phyloP scores from a whole-genome alignment of 2,113 vertebrate genomes.

The Euleptes europaea region DNA sequence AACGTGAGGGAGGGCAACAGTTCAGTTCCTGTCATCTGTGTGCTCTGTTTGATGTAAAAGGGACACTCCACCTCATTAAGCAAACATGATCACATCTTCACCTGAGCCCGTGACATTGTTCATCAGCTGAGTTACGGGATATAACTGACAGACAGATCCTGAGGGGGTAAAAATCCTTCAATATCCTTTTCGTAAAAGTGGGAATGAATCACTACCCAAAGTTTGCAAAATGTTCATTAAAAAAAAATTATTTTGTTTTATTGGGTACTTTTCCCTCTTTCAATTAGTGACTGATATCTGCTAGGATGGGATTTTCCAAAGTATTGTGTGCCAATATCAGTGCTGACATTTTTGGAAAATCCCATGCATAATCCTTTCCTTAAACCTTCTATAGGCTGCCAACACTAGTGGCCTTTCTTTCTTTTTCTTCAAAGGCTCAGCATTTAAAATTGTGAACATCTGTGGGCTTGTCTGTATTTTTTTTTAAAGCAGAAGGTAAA shows the following conservation, averaged over 20 bases:
- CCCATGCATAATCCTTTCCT: neutral
- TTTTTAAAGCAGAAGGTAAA: neutral
- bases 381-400: neutral
- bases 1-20: no score
- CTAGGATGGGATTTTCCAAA: constrained; percentile 1
- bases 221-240: neutral
- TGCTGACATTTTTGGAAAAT: constrained; percentile 4
- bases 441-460: constrained; percentile 12
- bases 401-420: neutral
- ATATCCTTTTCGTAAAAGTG: neutral
- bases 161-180: no score
- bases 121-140: no score
- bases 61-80: no score
- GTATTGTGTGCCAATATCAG: neutral
- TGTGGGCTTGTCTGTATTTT: neutral
- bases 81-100: no score
- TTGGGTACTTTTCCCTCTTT: neutral
- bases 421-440: neutral
- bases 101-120: no score
- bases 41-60: no score
- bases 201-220: neutral
- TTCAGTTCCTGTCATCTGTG: no score
- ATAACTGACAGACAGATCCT: no score
- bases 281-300: neutral
- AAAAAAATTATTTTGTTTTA: neutral